Evolutionary conservation across 2,888 invertebrate genomes (phyloP).

Genomic region (Corbicula japonica): DNA sequence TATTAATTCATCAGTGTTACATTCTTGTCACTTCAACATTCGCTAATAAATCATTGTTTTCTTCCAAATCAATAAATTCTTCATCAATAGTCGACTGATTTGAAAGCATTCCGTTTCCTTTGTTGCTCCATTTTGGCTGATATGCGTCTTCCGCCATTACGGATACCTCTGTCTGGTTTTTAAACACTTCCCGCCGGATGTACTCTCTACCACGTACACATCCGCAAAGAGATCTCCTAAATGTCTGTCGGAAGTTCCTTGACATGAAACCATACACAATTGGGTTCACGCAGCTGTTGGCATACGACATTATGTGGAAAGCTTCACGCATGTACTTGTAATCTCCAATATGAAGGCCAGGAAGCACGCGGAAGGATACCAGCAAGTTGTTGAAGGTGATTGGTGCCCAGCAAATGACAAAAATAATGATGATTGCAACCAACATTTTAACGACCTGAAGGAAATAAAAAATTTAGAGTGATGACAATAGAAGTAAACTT

Average conservation of each 20-base stretch:
- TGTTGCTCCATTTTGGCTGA: slow-evolving; percentile 3
- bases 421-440: slow-evolving; percentile 90
- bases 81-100: slow-evolving; percentile 49
- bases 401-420: slow-evolving; percentile 91
- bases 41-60: slow-evolving; percentile 15
- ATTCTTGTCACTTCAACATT: slow-evolving; percentile 19
- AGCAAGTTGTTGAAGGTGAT: slow-evolving; percentile 90
- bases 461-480: neutral
- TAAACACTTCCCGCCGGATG: slow-evolving; percentile 55
- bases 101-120: slow-evolving; percentile 37
- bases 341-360: slow-evolving; percentile 87
- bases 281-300: slow-evolving; percentile 92
- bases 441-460: slow-evolving; percentile 91
- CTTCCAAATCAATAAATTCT: slow-evolving; percentile 28
- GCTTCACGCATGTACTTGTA: slow-evolving; percentile 89
- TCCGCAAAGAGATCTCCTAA: slow-evolving; percentile 75
- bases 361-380: slow-evolving; percentile 89
- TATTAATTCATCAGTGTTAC: neutral
- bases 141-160: slow-evolving; percentile 27
- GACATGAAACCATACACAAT: slow-evolving; percentile 92
- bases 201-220: slow-evolving; percentile 61
- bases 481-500: neutral
- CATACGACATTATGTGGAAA: slow-evolving; percentile 90
- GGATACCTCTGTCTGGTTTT: slow-evolving; percentile 49
- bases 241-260: slow-evolving; percentile 89